phyloP scores from a whole-genome alignment of 1,140 invertebrate species.

The Papilio aristodemus region DNA sequence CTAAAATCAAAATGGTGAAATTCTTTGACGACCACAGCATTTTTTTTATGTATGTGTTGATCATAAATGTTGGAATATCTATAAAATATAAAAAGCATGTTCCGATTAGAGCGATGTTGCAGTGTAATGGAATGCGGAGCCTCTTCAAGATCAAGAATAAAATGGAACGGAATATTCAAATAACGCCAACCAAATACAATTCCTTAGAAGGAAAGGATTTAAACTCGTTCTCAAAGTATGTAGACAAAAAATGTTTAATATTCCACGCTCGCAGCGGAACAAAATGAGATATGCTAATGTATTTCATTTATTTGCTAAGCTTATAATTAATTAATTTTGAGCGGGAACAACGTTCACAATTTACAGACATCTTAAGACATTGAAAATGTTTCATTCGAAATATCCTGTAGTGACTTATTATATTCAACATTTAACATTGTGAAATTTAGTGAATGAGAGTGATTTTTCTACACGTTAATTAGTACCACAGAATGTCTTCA shows the following conservation, averaged over 20 bases:
- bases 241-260: conserved; percentile 52
- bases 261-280: conserved; percentile 35
- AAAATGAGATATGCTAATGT: conserved; percentile 33
- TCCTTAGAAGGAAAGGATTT: conserved; percentile 51
- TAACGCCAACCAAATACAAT: conserved; percentile 50
- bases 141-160: conserved; percentile 44
- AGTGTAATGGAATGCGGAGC: conserved; percentile 34
- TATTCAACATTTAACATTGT: background rate
- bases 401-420: background rate
- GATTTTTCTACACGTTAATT: too few species aligned
- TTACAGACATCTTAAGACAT: conserved; percentile 9
- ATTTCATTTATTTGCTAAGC: conserved; percentile 32
- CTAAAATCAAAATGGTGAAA: too few species aligned
- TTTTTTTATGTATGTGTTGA: too few species aligned
- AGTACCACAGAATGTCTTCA: too few species aligned
- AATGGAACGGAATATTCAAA: conserved; percentile 55
- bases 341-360: background rate
- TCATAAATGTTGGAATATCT: background rate
- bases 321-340: conserved; percentile 31
- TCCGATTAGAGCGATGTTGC: background rate
- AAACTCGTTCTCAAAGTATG: conserved; percentile 53
- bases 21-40: too few species aligned
- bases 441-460: too few species aligned
- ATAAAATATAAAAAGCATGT: conserved; percentile 33
- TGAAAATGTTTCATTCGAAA: conserved; percentile 12